Evolutionary conservation across 2,888 invertebrate genomes (phyloP).

Genomic region (Temnothorax rugatulus): DNA sequence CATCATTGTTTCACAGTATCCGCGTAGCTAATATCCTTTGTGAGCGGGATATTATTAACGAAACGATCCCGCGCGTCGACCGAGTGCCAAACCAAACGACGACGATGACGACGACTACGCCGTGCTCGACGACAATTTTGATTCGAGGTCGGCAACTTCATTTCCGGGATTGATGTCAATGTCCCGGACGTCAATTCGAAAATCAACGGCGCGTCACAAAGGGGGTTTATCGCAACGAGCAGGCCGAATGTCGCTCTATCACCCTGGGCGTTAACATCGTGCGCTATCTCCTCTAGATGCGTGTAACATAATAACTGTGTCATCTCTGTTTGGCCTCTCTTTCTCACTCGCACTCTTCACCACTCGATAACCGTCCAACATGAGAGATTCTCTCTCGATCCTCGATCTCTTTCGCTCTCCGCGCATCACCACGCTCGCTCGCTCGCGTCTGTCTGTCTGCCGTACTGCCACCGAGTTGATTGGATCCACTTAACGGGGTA

Average conservation of each 20-base stretch:
- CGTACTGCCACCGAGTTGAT: conserved; percentile 84
- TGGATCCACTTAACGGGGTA: conserved; percentile 86
- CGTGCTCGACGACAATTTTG: conserved; percentile 62
- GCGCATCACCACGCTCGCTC: conserved; percentile 62
- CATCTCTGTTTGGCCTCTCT: conserved; percentile 69
- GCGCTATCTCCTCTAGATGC: conserved; percentile 80
- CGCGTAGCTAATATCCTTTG: conserved; percentile 61
- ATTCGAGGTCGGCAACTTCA: conserved; percentile 80
- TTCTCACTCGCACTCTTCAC: conserved; percentile 59
- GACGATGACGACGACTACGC: background rate
- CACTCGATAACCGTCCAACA: conserved; percentile 36
- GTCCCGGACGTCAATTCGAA: conserved; percentile 80
- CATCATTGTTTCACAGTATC: conserved; percentile 59
- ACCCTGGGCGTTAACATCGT: conserved; percentile 80
- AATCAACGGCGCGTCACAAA: conserved; percentile 83
- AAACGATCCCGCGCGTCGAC: conserved; percentile 63
- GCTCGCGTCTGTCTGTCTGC: conserved; percentile 72
- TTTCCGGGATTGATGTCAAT: conserved; percentile 81
- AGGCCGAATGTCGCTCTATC: conserved; percentile 76
- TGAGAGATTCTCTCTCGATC: conserved; percentile 28
- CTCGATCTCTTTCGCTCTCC: conserved; percentile 47
- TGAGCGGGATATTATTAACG: conserved; percentile 74
- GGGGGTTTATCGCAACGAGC: conserved; percentile 80
- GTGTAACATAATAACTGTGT: conserved; percentile 83
- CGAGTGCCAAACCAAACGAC: conserved; percentile 16